These are phyloP conservation scores for Zele albiditarsus DNA, from an alignment of 2,888 invertebrate genomes.

Conservation along the genomic window DNA sequence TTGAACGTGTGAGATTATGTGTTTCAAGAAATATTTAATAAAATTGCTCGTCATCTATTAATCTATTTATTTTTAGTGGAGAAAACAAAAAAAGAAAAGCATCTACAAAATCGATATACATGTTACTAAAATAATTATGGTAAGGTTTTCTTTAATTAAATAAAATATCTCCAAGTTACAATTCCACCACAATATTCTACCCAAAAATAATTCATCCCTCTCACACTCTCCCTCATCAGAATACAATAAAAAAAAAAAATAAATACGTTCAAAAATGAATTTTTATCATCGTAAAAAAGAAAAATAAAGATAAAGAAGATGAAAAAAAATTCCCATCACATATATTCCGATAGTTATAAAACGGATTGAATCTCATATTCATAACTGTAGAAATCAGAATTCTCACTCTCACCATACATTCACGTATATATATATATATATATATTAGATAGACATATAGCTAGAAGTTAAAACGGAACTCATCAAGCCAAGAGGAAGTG, in stretches of 20 bases:
- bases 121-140: too few species aligned
- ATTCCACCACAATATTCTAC: too few species aligned
- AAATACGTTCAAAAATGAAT: neutral
- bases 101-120: too few species aligned
- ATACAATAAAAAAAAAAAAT: neutral
- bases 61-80: too few species aligned
- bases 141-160: too few species aligned
- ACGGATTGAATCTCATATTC: neutral
- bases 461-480: constrained; percentile 66
- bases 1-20: too few species aligned
- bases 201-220: too few species aligned
- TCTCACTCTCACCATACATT: neutral
- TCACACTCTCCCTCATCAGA: too few species aligned
- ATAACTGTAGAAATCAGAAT: constrained; percentile 5
- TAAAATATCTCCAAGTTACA: too few species aligned
- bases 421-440: neutral
- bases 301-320: neutral
- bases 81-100: too few species aligned
- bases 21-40: too few species aligned
- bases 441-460: constrained; percentile 2
- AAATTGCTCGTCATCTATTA: too few species aligned
- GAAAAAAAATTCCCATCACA: neutral
- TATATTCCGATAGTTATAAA: constrained; percentile 7
- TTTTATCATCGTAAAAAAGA: neutral
- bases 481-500: constrained; percentile 71